Percentiles rank a stretch among this genome's conserved stretches.
phyloP scores from a whole-genome alignment of 2,113 vertebrate genomes.

The Melanocharis versteri region DNA sequence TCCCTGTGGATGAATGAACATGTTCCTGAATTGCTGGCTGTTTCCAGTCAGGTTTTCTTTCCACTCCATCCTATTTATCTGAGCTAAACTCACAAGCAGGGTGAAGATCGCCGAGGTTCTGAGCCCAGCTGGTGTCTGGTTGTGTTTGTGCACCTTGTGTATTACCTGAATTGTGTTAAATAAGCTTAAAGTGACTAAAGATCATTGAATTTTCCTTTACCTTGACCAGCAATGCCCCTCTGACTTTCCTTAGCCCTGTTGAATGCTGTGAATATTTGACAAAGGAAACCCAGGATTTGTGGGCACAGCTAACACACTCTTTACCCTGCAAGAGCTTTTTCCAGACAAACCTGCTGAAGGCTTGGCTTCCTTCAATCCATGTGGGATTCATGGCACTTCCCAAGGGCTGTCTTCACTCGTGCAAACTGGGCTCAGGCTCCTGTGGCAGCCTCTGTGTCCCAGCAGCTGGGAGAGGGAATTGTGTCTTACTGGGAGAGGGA shows the following conservation, averaged over 20 bases:
- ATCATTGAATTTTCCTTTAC: background rate
- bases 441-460: background rate
- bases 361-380: background rate
- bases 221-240: background rate
- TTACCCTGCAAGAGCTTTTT: background rate
- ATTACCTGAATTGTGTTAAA: background rate
- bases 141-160: background rate
- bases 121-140: background rate
- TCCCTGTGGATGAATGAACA: accelerated
- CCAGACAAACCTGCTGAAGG: background rate
- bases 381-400: background rate
- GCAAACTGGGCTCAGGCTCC: background rate
- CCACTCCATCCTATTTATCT: background rate
- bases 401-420: background rate
- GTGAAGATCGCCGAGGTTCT: background rate
- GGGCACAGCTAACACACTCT: background rate
- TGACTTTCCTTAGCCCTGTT: background rate
- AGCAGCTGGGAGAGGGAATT: background rate
- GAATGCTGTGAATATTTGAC: background rate
- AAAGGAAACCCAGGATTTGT: background rate
- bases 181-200: background rate
- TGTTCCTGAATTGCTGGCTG: accelerated
- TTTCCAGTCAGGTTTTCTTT: background rate
- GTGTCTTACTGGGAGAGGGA: background rate
- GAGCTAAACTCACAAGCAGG: background rate